Base-by-base conservation (phyloP, 2,797 vertebrate species). In the Anomalospiza imberbis region DNA sequence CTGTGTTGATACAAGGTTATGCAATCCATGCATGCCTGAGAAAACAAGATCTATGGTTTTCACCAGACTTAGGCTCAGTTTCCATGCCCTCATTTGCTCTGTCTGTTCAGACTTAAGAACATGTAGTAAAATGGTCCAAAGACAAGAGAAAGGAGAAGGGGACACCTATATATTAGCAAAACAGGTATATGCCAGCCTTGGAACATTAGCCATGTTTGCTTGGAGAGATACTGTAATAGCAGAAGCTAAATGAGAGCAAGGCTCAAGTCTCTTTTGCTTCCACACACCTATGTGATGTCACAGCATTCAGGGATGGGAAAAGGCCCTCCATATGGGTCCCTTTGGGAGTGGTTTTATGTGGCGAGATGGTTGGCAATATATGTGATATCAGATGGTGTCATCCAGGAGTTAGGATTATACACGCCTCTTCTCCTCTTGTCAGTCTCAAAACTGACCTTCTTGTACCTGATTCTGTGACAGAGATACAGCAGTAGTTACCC, bases 1-100 rank as follows among this genome's bases (percentile, higher is more conserved):
- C n/a, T 51, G 12, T 81, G 40, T 85, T 91, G 82, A 66, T 89
- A 45, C 17, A 48, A 61, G 12, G 42, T 76, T 93, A 82, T 24
- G 13, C 76, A 74, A 60, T 48, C 11, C 3, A 3, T 36, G 32
- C 45, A 85, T 95, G 61, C 26, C 45, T 72, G 73, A 75, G 62
- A 36, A 89, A 89, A 36, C 1, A 50, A 58, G 53, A 61, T 80
- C 72, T 88, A 28, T 42, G 26, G 26, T 55, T 74, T 36, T 60
- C 29, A 9, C 38, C 29, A 86, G 82, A 31, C 17, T 73, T 87
- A 5, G 7, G 20, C 31, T 75, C 38, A 3, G 13, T 89, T 71
- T 89, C 38, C 20, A 2, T 73, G 9, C 8, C 13, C 36, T 17
- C 5, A 1, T 75, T 89, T 89, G 11, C 40, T 89, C 12, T 44